Conservation (phyloP, 2,113 vertebrate genomes). For the Nanorana parkeri region DNA sequence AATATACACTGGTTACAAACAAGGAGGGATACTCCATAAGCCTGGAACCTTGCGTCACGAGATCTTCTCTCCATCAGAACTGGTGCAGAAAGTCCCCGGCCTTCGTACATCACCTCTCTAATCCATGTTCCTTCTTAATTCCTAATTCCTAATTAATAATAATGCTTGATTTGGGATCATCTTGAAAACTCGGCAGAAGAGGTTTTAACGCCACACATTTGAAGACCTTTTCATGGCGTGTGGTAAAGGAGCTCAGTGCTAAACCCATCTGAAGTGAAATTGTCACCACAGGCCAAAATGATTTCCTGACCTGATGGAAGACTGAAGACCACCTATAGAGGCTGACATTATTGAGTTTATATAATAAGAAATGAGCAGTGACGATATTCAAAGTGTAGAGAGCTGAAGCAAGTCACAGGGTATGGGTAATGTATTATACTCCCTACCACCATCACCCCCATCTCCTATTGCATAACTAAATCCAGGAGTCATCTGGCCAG, state of each 20-base stretch:
- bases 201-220: not conserved
- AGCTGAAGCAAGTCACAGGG: too few species aligned
- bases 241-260: not conserved
- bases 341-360: not conserved
- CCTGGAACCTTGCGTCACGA: too few species aligned
- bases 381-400: too few species aligned
- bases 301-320: not conserved
- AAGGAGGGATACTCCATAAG: too few species aligned
- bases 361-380: too few species aligned
- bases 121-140: too few species aligned
- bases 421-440: too few species aligned
- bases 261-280: conserved; percentile 11
- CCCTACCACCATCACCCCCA: too few species aligned
- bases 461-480: too few species aligned
- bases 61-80: too few species aligned
- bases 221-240: not conserved
- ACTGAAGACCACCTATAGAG: not conserved
- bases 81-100: not conserved
- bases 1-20: too few species aligned
- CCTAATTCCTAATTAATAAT: not conserved
- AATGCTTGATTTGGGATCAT: conserved; percentile 26
- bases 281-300: not conserved
- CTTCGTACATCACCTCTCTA: not conserved
- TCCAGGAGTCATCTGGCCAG: too few species aligned
- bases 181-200: conserved; percentile 8